A percentile compares a stretch with the other conserved stretches of the same genome.
Evolutionary conservation across 2,888 invertebrate genomes (phyloP).

Genomic region (Drosophila prostipennis): DNA sequence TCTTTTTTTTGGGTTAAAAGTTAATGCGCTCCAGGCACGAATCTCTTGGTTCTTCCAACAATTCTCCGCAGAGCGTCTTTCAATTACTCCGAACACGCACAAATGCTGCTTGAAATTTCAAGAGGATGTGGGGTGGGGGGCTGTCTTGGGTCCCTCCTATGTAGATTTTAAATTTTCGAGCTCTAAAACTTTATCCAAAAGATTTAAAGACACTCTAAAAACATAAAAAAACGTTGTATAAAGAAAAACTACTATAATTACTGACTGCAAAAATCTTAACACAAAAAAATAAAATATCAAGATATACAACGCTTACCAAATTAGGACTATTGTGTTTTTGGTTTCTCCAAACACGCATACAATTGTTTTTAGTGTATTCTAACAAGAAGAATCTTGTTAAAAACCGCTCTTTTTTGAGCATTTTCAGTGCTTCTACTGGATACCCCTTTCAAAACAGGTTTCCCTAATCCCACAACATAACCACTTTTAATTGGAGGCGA

Average conservation of each 20-base stretch:
- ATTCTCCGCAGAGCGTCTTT: constrained; percentile 53
- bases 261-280: too few relatives aligned
- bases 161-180: not conserved
- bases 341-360: not conserved
- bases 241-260: too few relatives aligned
- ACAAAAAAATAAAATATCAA: too few relatives aligned
- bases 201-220: not conserved
- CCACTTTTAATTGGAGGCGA: constrained; percentile 32
- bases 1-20: constrained; percentile 64
- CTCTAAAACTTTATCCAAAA: not conserved
- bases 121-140: not conserved
- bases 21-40: constrained; percentile 68
- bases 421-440: constrained; percentile 1
- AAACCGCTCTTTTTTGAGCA: not conserved
- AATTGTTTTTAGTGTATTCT: not conserved
- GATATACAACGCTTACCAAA: too few relatives aligned
- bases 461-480: constrained; percentile 12
- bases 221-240: too few relatives aligned
- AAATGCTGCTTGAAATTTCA: constrained; percentile 8
- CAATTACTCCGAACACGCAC: constrained; percentile 60
- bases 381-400: not conserved
- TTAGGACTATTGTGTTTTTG: too few relatives aligned
- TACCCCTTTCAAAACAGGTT: constrained; percentile 23
- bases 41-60: constrained; percentile 46
- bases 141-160: too few relatives aligned